Conservation (phyloP, 2,888 invertebrate genomes). For the Piscicola geometra region DNA sequence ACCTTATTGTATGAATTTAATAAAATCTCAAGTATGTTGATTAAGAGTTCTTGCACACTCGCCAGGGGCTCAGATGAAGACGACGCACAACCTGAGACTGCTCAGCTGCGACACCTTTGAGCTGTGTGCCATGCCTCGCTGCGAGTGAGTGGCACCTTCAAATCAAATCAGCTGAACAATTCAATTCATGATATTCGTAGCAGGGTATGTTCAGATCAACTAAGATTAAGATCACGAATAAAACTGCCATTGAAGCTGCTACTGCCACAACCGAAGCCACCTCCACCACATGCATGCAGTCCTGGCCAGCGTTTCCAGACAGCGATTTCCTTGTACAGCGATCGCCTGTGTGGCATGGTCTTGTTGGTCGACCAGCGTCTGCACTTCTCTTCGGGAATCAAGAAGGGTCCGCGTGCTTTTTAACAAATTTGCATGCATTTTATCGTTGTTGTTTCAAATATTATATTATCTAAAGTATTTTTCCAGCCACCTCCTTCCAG, state of each 20-base stretch:
- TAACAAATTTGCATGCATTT: too few relatives aligned
- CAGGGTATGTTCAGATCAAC: too few relatives aligned
- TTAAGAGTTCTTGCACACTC: background rate
- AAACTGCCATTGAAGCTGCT: too few relatives aligned
- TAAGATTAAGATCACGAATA: too few relatives aligned
- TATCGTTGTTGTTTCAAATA: too few relatives aligned
- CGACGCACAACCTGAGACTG: constrained; percentile 93
- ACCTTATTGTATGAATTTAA: too few relatives aligned
- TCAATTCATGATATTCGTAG: too few relatives aligned
- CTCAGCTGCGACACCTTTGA: constrained; percentile 78
- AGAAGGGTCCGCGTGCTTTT: constrained; percentile 58
- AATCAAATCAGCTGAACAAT: background rate
- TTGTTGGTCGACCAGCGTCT: constrained; percentile 70
- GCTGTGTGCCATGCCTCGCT: constrained; percentile 61
- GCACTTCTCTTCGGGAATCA: constrained; percentile 64
- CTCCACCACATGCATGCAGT: background rate
- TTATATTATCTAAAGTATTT: too few relatives aligned
- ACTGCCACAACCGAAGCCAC: too few relatives aligned
- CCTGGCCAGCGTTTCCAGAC: constrained; percentile 69
- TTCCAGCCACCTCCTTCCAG: too few relatives aligned
- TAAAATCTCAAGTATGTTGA: too few relatives aligned
- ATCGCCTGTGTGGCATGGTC: constrained; percentile 80
- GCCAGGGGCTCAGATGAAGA: constrained; percentile 85
- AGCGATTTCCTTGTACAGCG: constrained; percentile 85
- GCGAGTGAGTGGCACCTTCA: constrained; percentile 21